Base-by-base conservation (phyloP, 2,797 vertebrate species). In the Mormyrus hasselquistii region DNA sequence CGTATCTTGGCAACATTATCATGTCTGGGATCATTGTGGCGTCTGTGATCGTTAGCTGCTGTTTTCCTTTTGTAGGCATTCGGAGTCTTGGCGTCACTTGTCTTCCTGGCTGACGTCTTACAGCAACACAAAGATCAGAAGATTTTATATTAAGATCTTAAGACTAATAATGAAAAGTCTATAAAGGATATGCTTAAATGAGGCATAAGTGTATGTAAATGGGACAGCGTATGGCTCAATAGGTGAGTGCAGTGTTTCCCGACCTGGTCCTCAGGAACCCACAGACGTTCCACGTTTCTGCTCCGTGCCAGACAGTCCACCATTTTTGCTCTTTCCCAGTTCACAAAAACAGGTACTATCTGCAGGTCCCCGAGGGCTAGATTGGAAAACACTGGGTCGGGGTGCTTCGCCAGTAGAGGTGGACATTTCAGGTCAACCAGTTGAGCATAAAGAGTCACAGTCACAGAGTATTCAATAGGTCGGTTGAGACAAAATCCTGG, bases 81-180 rank as follows among this genome's bases (percentile, higher is more conserved):
- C 90, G 96, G 96, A 65, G 94, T 95, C 91, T 0, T 94, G 0
- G 95, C 96, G 62, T 92, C 92, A 76, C 0, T 44, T 34, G 62
- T 88, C 29, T 96, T 95, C 93, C 6, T 93, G 25, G 10, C 14
- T 12, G 96, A 96, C 89, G 3, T 85, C 12, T 25, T 1, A 4
- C 73, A 41, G 38, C 73, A 79, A 44, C 2, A 44, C 16, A 79
- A 0, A n/a, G 4, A 16, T 29, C 34, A 0, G 8, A 10, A 9
- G 59, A 62, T 10, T 62, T 22, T 3, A 62, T 10, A 10, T 5
- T 9, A 25, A 0, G 0, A 22, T 6, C 55, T 38, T 38, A 16
- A 29, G 65, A 73, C 65, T 69, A 0, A 1, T 6, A 57, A 57
- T 59, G 55, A 22, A 59, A n/a, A 59, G 55, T 2, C 6, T 22